Conservation (phyloP, 2,113 vertebrate genomes). For the Ceratotherium simum region DNA sequence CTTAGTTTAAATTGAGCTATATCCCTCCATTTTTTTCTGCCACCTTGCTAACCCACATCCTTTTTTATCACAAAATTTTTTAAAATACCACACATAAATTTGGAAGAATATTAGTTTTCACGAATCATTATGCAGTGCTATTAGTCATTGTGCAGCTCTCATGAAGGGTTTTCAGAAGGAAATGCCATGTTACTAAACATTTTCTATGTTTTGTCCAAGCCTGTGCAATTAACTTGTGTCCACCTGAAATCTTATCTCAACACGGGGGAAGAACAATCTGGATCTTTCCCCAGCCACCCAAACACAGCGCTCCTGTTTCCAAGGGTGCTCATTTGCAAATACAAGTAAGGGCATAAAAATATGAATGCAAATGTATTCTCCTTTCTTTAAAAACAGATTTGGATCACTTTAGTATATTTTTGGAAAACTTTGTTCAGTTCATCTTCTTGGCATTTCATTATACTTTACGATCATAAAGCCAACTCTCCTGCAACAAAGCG, state of each 20-base stretch:
- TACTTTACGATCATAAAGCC: constrained; percentile 90
- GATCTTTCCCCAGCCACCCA: not conserved
- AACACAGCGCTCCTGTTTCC: not conserved
- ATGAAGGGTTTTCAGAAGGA: constrained; percentile 15
- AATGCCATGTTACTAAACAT: not conserved
- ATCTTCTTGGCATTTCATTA: constrained; percentile 92
- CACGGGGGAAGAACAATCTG: not conserved
- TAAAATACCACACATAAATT: not conserved
- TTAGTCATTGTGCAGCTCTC: not conserved
- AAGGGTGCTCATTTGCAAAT: not conserved
- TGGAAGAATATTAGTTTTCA: not conserved
- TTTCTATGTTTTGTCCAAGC: not conserved
- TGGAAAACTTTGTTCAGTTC: constrained; percentile 90
- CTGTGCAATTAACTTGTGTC: not conserved
- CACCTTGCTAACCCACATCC: not conserved
- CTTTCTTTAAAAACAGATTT: constrained; percentile 79
- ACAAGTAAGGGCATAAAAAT: not conserved
- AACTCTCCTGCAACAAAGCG: constrained; percentile 90
- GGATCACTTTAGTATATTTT: constrained; percentile 87
- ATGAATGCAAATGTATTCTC: constrained; percentile 61
- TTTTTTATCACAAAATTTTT: constrained; percentile 9
- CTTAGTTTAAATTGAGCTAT: not conserved
- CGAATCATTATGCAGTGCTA: not conserved
- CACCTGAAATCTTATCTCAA: not conserved
- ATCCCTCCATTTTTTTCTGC: not conserved